Percentiles rank a stretch among this genome's conserved stretches.
These are phyloP conservation scores for Thinocorus orbignyianus DNA, from an alignment of 2,113 vertebrate species.

Conservation along the genomic window DNA sequence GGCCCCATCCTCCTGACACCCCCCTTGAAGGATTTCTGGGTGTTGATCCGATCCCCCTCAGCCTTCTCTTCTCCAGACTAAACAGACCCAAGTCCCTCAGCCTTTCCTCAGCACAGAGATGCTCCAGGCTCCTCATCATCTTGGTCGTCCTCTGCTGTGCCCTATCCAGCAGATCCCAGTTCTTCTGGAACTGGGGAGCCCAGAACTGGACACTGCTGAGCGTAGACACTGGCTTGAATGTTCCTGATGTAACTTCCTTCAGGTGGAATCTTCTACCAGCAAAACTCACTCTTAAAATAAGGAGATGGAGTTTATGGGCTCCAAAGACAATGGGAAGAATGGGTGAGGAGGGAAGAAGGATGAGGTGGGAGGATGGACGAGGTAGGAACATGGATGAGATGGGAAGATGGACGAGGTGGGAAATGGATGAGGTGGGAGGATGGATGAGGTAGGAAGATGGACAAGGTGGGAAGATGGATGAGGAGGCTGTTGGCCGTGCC, in stretches of 20 bases:
- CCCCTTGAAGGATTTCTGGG: too few relatives aligned
- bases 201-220: not conserved
- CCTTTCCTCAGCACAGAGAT: too few relatives aligned
- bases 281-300: not conserved
- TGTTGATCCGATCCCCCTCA: too few relatives aligned
- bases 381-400: too few relatives aligned
- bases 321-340: rapidly evolving
- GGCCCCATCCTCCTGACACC: too few relatives aligned
- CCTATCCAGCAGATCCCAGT: too few relatives aligned
- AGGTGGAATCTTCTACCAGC: not conserved
- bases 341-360: not conserved
- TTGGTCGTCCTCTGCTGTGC: too few relatives aligned
- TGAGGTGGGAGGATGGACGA: not conserved
- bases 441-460: not conserved
- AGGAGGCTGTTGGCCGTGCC: not conserved
- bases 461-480: not conserved
- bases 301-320: rapidly evolving
- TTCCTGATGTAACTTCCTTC: not conserved
- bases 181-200: too few relatives aligned
- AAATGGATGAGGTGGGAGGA: too few relatives aligned
- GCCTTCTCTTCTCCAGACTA: too few relatives aligned
- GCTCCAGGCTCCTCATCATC: too few relatives aligned
- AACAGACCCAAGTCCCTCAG: too few relatives aligned
- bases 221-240: rapidly evolving
- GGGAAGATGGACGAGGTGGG: rapidly evolving